Conservation (phyloP, 2,797 vertebrate species). For the Distichodus sexfasciatus region DNA sequence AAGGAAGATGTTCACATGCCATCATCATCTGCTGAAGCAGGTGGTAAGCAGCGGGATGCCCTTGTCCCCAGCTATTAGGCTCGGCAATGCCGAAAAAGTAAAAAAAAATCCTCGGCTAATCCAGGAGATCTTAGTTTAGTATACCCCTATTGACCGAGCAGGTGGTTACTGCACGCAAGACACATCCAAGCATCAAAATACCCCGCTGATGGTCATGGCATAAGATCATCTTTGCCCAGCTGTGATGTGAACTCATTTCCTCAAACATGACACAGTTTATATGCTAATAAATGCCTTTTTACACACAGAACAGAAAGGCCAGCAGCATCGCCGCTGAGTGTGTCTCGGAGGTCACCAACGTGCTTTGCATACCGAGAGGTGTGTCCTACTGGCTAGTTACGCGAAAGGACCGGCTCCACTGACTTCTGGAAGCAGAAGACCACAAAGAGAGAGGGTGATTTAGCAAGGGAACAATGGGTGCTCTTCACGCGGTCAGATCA, state of each 20-base stretch:
- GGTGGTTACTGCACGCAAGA: background rate
- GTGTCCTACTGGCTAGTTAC: slow-evolving; percentile 4
- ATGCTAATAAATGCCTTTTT: slow-evolving; percentile 40
- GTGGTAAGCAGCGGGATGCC: slow-evolving; percentile 21
- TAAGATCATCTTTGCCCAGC: background rate
- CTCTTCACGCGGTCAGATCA: slow-evolving; percentile 33
- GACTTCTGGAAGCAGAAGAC: slow-evolving; percentile 4
- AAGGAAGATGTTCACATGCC: background rate
- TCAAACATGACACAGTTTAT: slow-evolving; percentile 22
- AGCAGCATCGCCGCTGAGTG: background rate
- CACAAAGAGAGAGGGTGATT: slow-evolving; percentile 6
- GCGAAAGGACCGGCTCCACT: slow-evolving; percentile 39
- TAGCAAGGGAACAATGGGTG: slow-evolving; percentile 13
- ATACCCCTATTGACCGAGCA: background rate
- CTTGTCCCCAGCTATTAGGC: slow-evolving; percentile 2
- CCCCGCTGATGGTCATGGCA: background rate
- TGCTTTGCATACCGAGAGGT: slow-evolving; percentile 36
- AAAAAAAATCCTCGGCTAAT: slow-evolving; percentile 18
- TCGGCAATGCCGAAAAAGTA: slow-evolving; percentile 23
- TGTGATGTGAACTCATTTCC: background rate
- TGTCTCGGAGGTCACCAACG: slow-evolving; percentile 22
- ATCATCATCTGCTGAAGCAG: slow-evolving; percentile 15
- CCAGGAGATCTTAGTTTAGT: slow-evolving; percentile 1
- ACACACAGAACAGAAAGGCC: slow-evolving; percentile 21
- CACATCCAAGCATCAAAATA: background rate